phyloP scores from a whole-genome alignment of 2,888 invertebrate species.

The Lithophane leautieri region DNA sequence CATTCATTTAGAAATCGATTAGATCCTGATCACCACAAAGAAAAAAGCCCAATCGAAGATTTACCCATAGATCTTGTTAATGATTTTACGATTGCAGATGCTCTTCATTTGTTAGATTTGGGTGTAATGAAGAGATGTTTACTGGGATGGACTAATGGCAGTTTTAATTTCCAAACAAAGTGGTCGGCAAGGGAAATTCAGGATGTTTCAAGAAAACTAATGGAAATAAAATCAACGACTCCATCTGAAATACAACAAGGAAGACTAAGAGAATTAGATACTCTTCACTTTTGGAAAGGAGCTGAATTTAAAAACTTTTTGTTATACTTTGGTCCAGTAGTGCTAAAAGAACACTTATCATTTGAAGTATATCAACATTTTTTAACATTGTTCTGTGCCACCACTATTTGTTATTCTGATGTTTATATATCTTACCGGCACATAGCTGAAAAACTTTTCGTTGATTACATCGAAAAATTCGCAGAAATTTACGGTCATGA shows the following conservation, averaged over 20 bases:
- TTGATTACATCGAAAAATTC: slow-evolving; percentile 11
- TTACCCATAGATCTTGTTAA: slow-evolving; percentile 10
- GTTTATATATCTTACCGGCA: slow-evolving; percentile 4
- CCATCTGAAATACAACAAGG: neutral
- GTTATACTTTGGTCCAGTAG: slow-evolving; percentile 11
- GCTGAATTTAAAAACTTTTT: slow-evolving; percentile 17
- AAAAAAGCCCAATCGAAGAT: slow-evolving; percentile 8
- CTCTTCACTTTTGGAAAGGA: slow-evolving; percentile 11
- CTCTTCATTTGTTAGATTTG: slow-evolving; percentile 28
- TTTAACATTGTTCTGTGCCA: slow-evolving; percentile 14
- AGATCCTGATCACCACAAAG: slow-evolving; percentile 9
- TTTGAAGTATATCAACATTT: slow-evolving; percentile 16
- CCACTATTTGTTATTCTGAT: slow-evolving; percentile 36
- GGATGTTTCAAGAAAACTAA: slow-evolving; percentile 2
- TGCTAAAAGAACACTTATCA: slow-evolving; percentile 10
- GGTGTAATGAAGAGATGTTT: slow-evolving; percentile 26
- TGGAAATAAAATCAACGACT: slow-evolving; percentile 1
- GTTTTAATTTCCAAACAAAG: slow-evolving; percentile 10
- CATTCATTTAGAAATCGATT: slow-evolving; percentile 12
- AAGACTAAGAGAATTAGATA: neutral
- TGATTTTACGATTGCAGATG: slow-evolving; percentile 24
- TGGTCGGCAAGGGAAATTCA: slow-evolving; percentile 21
- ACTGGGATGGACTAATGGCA: slow-evolving; percentile 23
- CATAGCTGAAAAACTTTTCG: slow-evolving; percentile 15
- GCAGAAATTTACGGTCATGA: slow-evolving; percentile 15